Conservation (phyloP, 2,797 vertebrate species). For the Gorsachius magnificus region DNA sequence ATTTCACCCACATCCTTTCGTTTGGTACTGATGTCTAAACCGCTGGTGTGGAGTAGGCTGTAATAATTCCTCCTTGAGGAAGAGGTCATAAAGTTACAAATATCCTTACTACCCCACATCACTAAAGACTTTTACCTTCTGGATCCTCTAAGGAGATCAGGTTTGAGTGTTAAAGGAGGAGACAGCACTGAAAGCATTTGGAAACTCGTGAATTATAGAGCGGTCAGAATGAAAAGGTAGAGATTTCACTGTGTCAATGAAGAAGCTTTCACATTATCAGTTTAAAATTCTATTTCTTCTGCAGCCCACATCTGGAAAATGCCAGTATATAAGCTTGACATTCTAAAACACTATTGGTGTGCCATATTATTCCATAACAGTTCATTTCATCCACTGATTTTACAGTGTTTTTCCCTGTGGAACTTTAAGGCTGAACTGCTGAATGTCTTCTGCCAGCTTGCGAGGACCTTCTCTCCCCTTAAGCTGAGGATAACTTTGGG, state of each 20-base stretch:
- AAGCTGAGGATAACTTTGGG: background rate
- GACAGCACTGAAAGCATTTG: background rate
- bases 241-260: background rate
- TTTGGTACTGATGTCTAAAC: background rate
- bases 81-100: background rate
- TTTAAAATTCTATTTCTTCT: background rate
- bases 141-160: background rate
- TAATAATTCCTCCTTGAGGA: background rate
- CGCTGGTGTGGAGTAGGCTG: background rate
- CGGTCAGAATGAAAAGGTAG: background rate
- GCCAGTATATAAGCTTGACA: background rate
- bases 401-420: background rate
- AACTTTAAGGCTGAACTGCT: background rate
- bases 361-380: background rate
- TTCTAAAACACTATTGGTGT: background rate
- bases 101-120: accelerated
- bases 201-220: background rate
- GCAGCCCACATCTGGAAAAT: background rate
- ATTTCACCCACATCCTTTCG: background rate
- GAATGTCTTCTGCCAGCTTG: background rate
- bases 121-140: background rate
- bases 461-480: background rate
- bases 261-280: background rate
- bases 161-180: background rate
- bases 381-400: background rate